phyloP scores from a whole-genome alignment of 1,140 invertebrate species.

The Drosophila repleta region DNA sequence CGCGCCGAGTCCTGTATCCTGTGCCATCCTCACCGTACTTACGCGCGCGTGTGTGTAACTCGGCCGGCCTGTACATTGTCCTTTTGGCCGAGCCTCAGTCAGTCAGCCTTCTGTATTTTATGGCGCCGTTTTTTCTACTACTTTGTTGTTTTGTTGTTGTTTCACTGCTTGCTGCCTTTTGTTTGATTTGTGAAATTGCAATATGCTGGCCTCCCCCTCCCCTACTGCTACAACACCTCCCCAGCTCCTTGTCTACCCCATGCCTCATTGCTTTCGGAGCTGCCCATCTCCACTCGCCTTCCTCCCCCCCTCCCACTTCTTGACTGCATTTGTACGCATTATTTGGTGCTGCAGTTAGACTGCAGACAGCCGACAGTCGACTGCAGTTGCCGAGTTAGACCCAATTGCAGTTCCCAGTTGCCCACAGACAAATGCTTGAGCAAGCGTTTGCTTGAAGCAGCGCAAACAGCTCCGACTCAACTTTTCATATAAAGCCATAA shows the following conservation, averaged over 20 bases:
- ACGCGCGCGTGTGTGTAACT: slow-evolving; percentile 19
- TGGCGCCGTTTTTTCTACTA: slow-evolving; percentile 32
- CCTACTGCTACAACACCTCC: slow-evolving; percentile 10
- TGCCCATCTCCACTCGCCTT: not conserved
- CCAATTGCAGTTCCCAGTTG: slow-evolving; percentile 18
- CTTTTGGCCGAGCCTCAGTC: slow-evolving; percentile 68
- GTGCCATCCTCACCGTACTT: slow-evolving; percentile 49
- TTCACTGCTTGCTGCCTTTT: slow-evolving; percentile 65
- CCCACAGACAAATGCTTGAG: slow-evolving; percentile 7
- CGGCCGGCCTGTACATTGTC: slow-evolving; percentile 71
- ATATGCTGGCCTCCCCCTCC: slow-evolving; percentile 69
- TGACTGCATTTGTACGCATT: slow-evolving; percentile 48
- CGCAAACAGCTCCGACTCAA: slow-evolving; percentile 4
- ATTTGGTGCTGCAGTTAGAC: slow-evolving; percentile 57
- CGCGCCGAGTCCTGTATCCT: slow-evolving; percentile 37
- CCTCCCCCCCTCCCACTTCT: not conserved
- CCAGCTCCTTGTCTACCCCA: not conserved
- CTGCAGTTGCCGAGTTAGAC: slow-evolving; percentile 52
- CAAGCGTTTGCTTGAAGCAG: not conserved
- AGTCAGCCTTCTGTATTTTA: slow-evolving; percentile 53
- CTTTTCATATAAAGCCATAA: not conserved
- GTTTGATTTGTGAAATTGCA: slow-evolving; percentile 80
- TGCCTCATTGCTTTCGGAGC: slow-evolving; percentile 19
- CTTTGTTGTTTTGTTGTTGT: slow-evolving; percentile 17
- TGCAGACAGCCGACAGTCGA: slow-evolving; percentile 42